Conservation (phyloP, 2,113 vertebrate genomes). For the Hymenochirus boettgeri region DNA sequence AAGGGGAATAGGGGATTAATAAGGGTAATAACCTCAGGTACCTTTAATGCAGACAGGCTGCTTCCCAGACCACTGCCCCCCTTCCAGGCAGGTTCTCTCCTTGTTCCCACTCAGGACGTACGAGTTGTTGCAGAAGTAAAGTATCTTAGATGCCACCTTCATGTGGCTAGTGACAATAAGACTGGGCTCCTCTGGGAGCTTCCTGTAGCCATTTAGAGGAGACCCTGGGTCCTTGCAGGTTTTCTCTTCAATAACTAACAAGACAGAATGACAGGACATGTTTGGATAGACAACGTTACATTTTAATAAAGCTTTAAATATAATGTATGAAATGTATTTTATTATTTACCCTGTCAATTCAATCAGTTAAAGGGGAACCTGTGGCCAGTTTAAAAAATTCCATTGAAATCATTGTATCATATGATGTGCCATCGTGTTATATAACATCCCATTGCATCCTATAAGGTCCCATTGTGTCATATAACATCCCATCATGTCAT, state of each 20-base stretch:
- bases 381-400: too few relatives aligned
- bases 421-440: too few relatives aligned
- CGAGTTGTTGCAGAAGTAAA: slow-evolving; percentile 85
- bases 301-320: not conserved
- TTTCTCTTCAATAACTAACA: slow-evolving; percentile 75
- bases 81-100: slow-evolving; percentile 78
- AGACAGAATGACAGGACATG: slow-evolving; percentile 8
- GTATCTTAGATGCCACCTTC: slow-evolving; percentile 73
- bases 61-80: slow-evolving; percentile 86
- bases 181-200: slow-evolving; percentile 77
- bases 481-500: too few relatives aligned
- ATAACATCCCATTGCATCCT: too few relatives aligned
- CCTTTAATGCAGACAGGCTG: slow-evolving; percentile 87
- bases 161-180: slow-evolving; percentile 57
- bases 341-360: too few relatives aligned
- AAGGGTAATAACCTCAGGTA: too few relatives aligned
- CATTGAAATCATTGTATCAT: too few relatives aligned
- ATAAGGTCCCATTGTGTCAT: too few relatives aligned
- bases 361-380: too few relatives aligned
- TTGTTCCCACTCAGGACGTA: slow-evolving; percentile 81
- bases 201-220: slow-evolving; percentile 82
- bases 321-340: too few relatives aligned
- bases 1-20: too few relatives aligned
- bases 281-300: not conserved
- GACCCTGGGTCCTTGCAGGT: slow-evolving; percentile 76